Conservation (phyloP, 2,797 vertebrate genomes). For the Onychomys leucogaster region DNA sequence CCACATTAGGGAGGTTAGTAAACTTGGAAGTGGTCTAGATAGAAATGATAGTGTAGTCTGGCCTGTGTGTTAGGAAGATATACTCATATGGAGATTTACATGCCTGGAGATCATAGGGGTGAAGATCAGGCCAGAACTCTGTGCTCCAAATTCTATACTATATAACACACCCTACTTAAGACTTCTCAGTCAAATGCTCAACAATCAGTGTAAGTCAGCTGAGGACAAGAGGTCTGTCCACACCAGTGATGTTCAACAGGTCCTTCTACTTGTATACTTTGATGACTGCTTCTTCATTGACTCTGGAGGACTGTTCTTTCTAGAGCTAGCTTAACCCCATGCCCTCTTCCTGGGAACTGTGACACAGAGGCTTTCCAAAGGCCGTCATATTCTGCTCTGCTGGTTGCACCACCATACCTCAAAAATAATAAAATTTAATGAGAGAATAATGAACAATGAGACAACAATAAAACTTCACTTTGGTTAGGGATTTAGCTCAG, state of each 20-base stretch:
- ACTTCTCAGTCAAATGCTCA: background rate
- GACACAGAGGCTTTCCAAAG: background rate
- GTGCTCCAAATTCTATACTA: background rate
- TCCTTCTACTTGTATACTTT: background rate
- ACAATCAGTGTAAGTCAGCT: background rate
- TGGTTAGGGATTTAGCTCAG: no score
- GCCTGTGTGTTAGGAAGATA: background rate
- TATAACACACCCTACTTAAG: background rate
- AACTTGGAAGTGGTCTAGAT: background rate
- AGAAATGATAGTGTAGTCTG: background rate
- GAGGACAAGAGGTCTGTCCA: background rate
- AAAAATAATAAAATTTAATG: background rate
- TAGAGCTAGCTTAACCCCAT: no score
- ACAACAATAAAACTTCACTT: no score
- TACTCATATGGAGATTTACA: background rate
- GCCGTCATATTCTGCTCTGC: background rate
- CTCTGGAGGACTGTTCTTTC: background rate
- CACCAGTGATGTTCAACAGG: background rate
- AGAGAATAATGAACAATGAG: background rate
- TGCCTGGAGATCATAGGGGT: background rate
- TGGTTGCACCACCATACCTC: background rate
- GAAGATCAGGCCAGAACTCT: background rate
- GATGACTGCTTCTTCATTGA: background rate
- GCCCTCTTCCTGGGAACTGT: background rate
- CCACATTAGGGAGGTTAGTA: background rate